Percentiles rank a stretch among this genome's conserved stretches.
Evolutionary conservation across 2,888 invertebrate genomes (phyloP).

Genomic region (Lycia hirtaria): DNA sequence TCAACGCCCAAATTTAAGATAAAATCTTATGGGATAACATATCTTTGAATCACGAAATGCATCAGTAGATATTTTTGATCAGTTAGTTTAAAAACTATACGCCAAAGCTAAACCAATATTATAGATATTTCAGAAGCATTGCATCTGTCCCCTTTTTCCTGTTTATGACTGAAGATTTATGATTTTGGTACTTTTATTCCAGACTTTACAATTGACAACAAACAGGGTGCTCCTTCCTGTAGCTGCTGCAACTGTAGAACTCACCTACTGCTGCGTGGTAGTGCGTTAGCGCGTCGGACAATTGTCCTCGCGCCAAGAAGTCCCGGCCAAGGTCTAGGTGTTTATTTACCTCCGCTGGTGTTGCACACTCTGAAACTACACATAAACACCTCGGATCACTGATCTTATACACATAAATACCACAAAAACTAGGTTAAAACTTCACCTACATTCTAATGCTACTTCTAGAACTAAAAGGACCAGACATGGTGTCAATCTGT

Average conservation of each 20-base stretch:
- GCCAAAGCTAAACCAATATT: neutral
- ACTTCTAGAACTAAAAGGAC: constrained; percentile 88
- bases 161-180: constrained; percentile 6
- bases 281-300: constrained; percentile 97
- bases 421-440: constrained; percentile 50
- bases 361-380: constrained; percentile 89
- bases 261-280: constrained; percentile 98
- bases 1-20: neutral
- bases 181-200: constrained; percentile 6
- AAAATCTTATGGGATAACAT: neutral
- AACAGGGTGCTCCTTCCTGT: constrained; percentile 27
- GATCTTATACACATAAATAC: constrained; percentile 49
- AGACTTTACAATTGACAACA: constrained; percentile 33
- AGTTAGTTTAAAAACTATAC: too few relatives aligned
- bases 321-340: constrained; percentile 97
- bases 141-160: neutral
- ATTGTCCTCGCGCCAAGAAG: constrained; percentile 95
- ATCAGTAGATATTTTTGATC: too few relatives aligned
- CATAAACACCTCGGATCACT: constrained; percentile 49
- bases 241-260: constrained; percentile 51
- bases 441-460: constrained; percentile 87
- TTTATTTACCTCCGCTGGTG: constrained; percentile 93
- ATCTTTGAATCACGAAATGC: neutral
- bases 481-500: constrained; percentile 88
- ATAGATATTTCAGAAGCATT: neutral